Base-by-base conservation (phyloP, 2,797 vertebrate species). In the Heliangelus exortis region DNA sequence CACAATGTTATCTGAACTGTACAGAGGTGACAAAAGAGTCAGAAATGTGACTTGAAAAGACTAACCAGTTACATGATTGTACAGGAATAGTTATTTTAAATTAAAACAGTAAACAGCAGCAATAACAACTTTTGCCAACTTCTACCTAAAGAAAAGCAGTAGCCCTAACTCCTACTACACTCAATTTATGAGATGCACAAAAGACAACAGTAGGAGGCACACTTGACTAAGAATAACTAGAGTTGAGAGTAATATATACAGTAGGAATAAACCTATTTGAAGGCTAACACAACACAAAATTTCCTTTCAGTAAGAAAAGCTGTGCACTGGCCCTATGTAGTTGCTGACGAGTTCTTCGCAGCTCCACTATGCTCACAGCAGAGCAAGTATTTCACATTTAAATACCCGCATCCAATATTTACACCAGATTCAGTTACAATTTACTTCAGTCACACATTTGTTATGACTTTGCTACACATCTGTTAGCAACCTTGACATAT, bases 181-280 rank as follows among this genome's bases (percentile, higher is more conserved):
- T 33, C 59, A 11, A 62, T 65, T 94, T 78, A 68, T 28, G 73
- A 94, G 66, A 89, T 86, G 82, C 67, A 63, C 89, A 93, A 93
- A 86, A 36, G 81, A 93, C 84, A 94, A 96, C 95, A 95, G 93
- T 21, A 95, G 96, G 94, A 96, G 92, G 95, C 93, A 95, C 93
- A 97, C 93, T 97, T 91, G 74, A 93, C 85, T 91, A 79, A 84
- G 79, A 91, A 13, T 73, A 89, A 72, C 91, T 62, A 47, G 22
- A 81, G 68, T 8, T 8, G 31, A 88, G 59, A 71, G 39, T 21
- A 96, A 69, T 12, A 69, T 7, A 77, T 15, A 59, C 67, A 79
- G 63, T 16, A 15, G 7, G 51, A 96, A 92, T 50, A 78, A 33
- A 92, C 78, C 39, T 41, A 69, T 78, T 58, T 34, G 18, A 77